phyloP scores from a whole-genome alignment of 2,797 vertebrate species.

The Acanthurus leucopareius region DNA sequence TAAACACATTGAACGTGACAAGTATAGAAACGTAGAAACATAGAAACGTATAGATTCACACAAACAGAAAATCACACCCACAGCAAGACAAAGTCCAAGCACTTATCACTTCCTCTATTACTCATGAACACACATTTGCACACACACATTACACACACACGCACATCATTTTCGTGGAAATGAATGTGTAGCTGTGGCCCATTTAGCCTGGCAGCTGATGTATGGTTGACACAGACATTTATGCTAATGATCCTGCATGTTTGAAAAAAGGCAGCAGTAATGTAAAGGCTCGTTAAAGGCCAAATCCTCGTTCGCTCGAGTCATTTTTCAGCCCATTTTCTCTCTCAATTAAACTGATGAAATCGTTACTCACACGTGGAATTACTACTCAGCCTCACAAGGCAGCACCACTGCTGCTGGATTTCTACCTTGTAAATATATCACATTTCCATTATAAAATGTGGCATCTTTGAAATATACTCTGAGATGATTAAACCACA shows the following conservation, averaged over 20 bases:
- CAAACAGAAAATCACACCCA: slow-evolving; percentile 31
- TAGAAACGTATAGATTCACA: slow-evolving; percentile 52
- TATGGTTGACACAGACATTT: slow-evolving; percentile 81
- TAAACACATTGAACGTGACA: too few species aligned
- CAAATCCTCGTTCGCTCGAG: slow-evolving; percentile 58
- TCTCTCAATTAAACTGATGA: slow-evolving; percentile 70
- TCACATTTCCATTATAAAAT: slow-evolving; percentile 13
- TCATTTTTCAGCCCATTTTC: slow-evolving; percentile 74
- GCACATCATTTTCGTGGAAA: slow-evolving; percentile 64
- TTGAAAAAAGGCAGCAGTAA: slow-evolving; percentile 65
- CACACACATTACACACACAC: slow-evolving; percentile 23
- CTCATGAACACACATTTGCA: slow-evolving; percentile 16
- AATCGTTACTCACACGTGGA: slow-evolving; percentile 61
- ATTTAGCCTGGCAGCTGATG: slow-evolving; percentile 80
- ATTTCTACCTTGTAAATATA: background rate
- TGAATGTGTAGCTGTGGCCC: slow-evolving; percentile 68
- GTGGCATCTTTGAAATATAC: background rate
- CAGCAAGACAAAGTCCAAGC: slow-evolving; percentile 59
- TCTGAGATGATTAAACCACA: background rate
- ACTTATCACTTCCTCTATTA: slow-evolving; percentile 58
- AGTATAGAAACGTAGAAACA: too few species aligned
- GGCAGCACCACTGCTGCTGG: slow-evolving; percentile 1
- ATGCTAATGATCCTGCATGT: slow-evolving; percentile 74
- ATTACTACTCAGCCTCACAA: slow-evolving; percentile 37
- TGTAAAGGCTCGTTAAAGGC: slow-evolving; percentile 78